Percentiles rank a stretch among this genome's conserved stretches.
phyloP scores from a whole-genome alignment of 1,140 invertebrate species.

The Gryon sp. region DNA sequence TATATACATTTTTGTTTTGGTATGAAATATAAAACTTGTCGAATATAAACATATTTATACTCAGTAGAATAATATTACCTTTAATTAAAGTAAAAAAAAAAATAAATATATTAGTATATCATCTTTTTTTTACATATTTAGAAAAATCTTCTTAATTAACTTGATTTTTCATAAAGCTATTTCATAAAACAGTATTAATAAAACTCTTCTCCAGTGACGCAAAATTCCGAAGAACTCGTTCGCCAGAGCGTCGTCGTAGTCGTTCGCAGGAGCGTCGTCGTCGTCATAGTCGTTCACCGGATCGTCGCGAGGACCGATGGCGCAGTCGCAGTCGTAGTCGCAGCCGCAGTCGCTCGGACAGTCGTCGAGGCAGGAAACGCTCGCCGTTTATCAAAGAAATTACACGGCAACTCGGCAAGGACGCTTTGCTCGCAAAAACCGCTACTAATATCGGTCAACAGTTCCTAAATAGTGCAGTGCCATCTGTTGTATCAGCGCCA shows the following conservation, averaged over 20 bases:
- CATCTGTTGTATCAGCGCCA: neutral
- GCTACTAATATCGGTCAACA: neutral
- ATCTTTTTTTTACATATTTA: no score
- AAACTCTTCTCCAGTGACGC: slow-evolving; percentile 68
- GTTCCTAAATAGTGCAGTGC: slow-evolving; percentile 9
- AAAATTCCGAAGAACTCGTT: slow-evolving; percentile 73
- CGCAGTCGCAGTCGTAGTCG: slow-evolving; percentile 64
- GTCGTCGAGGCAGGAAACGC: slow-evolving; percentile 70
- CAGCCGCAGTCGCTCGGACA: slow-evolving; percentile 66
- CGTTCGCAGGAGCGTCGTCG: slow-evolving; percentile 72
- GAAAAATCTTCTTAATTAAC: no score
- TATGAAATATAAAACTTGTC: no score
- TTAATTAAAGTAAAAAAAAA: no score
- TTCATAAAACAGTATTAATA: slow-evolving; percentile 31
- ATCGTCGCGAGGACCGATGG: slow-evolving; percentile 67
- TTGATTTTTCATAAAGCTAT: no score
- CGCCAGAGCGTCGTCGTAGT: slow-evolving; percentile 68
- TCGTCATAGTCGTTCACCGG: slow-evolving; percentile 69
- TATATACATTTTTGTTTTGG: no score
- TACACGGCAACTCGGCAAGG: slow-evolving; percentile 69
- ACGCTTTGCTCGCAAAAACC: slow-evolving; percentile 31
- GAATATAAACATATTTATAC: no score
- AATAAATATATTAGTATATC: no score
- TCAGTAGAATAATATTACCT: no score
- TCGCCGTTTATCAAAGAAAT: slow-evolving; percentile 77